Evolutionary conservation across 1,140 invertebrate species (phyloP), one percentile per base, ranked within the genome.

Genomic region (Trichoplusia ni): DNA sequence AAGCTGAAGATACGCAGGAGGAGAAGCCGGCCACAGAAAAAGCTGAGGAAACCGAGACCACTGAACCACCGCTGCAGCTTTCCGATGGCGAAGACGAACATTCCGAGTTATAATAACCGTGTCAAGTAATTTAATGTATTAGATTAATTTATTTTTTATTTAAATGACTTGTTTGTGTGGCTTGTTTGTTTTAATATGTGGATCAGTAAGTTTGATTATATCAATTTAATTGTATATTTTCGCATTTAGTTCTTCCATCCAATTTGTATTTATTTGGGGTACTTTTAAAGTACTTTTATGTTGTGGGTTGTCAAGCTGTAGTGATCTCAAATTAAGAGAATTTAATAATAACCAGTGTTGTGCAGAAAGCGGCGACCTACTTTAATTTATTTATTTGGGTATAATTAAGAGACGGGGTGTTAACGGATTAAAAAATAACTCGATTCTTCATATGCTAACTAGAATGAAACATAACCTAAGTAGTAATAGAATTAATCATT

Each of bases 51-150:
- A 72, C 46, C 37, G 75, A 73, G 16, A 72, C 75, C 2, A 79
- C 74, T 14, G 82, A 89, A 78, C 64, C 73, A 29, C 81, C 82
- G 13, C 51, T 69, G 40, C 83, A 89, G 63, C 49, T 89, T 59
- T 77, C 69, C 35, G 79, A 85, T 35, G 77, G 71, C 23, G 67
- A 81, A 54, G 78, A 83, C 44, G 87, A 91, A 83, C 87, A 91
- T 84, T 86, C 82, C 83, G 90, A 91, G 78, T 91, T 91, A 91
- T 90, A 92, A 88, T 80, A 82, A 66, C 71, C 63, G 73, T 66
- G 73, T 76, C 73, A 42, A 63, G 60, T 81, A 81, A 86, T 64
- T 80, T 86, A 82, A 81, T 82, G 82, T 81, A 86, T 85, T 89
- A 89, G 77, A 75, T 66, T 89, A 84, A 87, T 89, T 90, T 82